Evolutionary conservation across 2,888 invertebrate genomes (phyloP).

Genomic region (Ommatoiulus sabulosus): DNA sequence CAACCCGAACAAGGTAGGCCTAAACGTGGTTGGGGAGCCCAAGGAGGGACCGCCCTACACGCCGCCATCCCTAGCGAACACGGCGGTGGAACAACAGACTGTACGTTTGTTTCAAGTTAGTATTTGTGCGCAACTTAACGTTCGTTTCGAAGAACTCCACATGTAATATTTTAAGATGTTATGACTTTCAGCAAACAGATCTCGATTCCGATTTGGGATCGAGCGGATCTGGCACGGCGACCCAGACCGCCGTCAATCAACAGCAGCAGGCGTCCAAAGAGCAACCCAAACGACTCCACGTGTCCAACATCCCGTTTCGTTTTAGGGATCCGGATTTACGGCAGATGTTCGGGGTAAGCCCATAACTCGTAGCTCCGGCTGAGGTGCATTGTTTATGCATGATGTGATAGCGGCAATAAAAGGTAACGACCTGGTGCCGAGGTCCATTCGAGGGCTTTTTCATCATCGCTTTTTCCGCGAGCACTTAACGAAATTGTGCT

Average conservation of each 20-base stretch:
- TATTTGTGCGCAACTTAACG: conserved; percentile 47
- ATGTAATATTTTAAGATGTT: conserved; percentile 45
- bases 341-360: conserved; percentile 96
- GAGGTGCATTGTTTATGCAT: conserved; percentile 11
- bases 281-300: conserved; percentile 96
- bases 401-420: background rate
- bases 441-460: background rate
- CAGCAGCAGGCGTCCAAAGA: conserved; percentile 70
- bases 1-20: conserved; percentile 63
- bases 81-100: conserved; percentile 75
- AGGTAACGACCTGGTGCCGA: background rate
- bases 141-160: conserved; percentile 41
- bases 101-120: conserved; percentile 65
- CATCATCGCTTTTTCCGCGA: background rate
- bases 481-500: conserved; percentile 45
- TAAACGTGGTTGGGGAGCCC: conserved; percentile 68
- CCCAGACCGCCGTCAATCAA: conserved; percentile 63
- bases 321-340: conserved; percentile 99
- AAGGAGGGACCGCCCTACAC: conserved; percentile 63
- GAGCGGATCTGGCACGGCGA: conserved; percentile 58
- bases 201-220: conserved; percentile 70
- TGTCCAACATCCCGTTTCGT: conserved; percentile 99
- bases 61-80: conserved; percentile 67
- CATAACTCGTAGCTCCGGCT: background rate
- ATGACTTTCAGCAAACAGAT: conserved; percentile 72